Evolutionary conservation across 2,888 invertebrate species (phyloP), one percentile per base, ranked within the genome.

Genomic region (Chrysolina oricalcia): DNA sequence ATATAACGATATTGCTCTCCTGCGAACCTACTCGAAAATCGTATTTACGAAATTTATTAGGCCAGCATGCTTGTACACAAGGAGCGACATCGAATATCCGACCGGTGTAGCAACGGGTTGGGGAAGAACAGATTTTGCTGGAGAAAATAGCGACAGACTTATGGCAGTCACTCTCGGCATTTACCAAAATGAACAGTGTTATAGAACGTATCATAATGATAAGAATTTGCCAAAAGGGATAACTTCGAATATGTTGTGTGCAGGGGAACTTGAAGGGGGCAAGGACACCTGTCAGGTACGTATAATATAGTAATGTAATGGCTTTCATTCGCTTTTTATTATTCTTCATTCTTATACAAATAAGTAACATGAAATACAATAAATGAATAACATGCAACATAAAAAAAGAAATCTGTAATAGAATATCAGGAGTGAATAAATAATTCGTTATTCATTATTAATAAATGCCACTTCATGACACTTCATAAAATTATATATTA

Each of bases 1-100:
- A 19, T 94, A 94, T 87, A 89, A 93, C 80, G 94, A 94, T 81
- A 93, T 94, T 68, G 93, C 93, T 0, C 86, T 94, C 0, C 73
- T 94, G 0, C 90, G 91, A 81, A 85, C 94, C 48, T 86, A 85
- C 0, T 83, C 86, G 0, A 72, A 70, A 56, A 87, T 91, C 0
- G 79, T 81, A 27, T 91, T 93, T 80, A 90, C 88, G 8, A 85
- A 89, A 0, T 89, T 87, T 70, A 89, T 94, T 0, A 85, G 93
- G 6, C 94, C 94, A 0, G 92, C 93, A 0, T 94, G 94, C 83
- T 88, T 94, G 0, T 92, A 92, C 89, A 87, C 87, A 0, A 85
- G 83, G 27, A 67, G 68, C 0, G 83, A 85, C 70, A 87, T 91
- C 75, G 83, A 85, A 0, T 86, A 89, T 56, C 78, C 77, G 0